Base-by-base conservation (phyloP, 2,797 vertebrate genomes). In the Allobates femoralis region DNA sequence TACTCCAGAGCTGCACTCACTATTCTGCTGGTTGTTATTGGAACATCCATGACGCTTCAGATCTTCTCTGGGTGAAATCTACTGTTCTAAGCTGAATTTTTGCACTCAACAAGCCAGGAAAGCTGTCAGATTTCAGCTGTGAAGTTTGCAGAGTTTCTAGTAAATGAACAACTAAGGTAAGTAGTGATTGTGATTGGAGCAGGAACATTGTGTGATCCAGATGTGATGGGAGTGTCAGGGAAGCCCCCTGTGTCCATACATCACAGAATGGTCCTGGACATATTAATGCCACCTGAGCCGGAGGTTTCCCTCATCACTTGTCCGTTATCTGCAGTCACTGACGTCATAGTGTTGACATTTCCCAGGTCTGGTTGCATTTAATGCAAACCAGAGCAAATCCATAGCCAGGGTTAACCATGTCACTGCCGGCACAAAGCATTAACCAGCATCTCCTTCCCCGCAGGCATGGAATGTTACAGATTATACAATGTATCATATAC, bases 361-460 rank as follows among this genome's bases (percentile, higher is more conserved):
- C 64, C 64, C 77, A 80, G 76, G 50, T 53, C 64, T 74, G 53
- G n/a, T 23, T 80, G 66, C 26, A 53, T 26, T 80, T 79, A 80
- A 85, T 60, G 46, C 55, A 86, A 86, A 86, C 67, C 78, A 86
- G 85, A 81, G 11, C 83, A 76, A 62, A 30, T 21, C n/a, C 10
- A 77, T 26, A 7, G 51, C 1, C 41, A 14, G 37, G 15, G 6
- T 76, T 78, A 84, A 84, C 83, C 60, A 30, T 34, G 66, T 26
- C 41, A 84, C 60, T 76, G 56, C 26, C 3, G n/a, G 21, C 26
- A 1, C 4, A 18, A n/a, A n/a, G 1, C 12, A 2, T 5, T 55
- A 67, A 28, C 37, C 58, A 30, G 26, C 76, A 37, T 4, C 41
- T 15, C 73, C 15, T 26, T 28, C 26, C 74, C 28, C 18, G 0